These are phyloP conservation scores for Bellardia bayeri DNA, from an alignment of 2,888 invertebrate species.

Conservation along the genomic window DNA sequence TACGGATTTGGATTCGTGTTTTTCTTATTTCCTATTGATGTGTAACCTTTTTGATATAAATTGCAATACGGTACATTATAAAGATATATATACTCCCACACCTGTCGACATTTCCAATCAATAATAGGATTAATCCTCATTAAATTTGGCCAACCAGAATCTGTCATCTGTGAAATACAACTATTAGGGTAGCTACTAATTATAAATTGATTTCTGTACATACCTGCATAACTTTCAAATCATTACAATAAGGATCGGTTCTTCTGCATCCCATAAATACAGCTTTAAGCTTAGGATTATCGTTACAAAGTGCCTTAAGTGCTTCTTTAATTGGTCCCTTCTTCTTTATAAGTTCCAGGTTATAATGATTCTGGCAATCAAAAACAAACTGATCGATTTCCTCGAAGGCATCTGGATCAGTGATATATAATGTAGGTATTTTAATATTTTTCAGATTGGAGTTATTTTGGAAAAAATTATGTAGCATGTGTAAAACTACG, in stretches of 20 bases:
- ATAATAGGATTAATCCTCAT: conserved; percentile 95
- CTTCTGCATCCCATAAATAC: conserved; percentile 96
- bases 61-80: conserved; percentile 94
- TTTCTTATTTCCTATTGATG: conserved; percentile 92
- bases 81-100: conserved; percentile 94
- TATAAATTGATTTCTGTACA: neutral
- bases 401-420: conserved; percentile 91
- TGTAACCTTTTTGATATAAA: conserved; percentile 95
- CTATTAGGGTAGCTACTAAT: neutral
- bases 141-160: conserved; percentile 94
- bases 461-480: conserved; percentile 79
- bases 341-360: conserved; percentile 88
- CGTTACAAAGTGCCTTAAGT: conserved; percentile 87
- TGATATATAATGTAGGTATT: conserved; percentile 90
- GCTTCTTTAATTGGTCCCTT: conserved; percentile 90
- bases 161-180: conserved; percentile 88
- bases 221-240: conserved; percentile 89
- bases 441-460: conserved; percentile 85
- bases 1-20: conserved; percentile 93
- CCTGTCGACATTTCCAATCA: conserved; percentile 95
- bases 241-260: conserved; percentile 92
- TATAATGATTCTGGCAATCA: conserved; percentile 89
- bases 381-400: conserved; percentile 94
- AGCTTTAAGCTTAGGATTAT: conserved; percentile 88
- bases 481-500: conserved; percentile 90